Conservation (phyloP, 2,888 invertebrate species). For the Eupithecia insigniata region DNA sequence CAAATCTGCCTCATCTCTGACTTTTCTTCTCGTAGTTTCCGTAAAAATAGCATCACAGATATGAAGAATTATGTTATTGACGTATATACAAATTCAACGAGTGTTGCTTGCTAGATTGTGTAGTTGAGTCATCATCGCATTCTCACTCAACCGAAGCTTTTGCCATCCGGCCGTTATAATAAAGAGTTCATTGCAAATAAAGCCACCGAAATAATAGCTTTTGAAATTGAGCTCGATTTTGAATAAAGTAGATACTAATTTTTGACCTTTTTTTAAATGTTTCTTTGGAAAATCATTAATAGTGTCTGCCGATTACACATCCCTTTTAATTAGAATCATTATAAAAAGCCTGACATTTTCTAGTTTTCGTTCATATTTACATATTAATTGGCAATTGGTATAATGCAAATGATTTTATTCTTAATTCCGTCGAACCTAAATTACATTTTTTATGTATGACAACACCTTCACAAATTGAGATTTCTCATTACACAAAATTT, state of each 20-base stretch:
- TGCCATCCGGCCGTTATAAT: neutral
- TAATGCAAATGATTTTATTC: too few species aligned
- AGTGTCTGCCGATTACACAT: too few species aligned
- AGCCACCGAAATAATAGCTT: neutral
- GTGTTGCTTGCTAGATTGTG: constrained; percentile 9
- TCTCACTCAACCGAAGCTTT: neutral
- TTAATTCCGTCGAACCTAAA: too few species aligned
- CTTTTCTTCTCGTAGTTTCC: neutral
- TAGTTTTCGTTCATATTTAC: too few species aligned
- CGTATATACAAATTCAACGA: neutral
- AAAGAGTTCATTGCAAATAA: neutral
- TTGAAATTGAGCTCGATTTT: neutral
- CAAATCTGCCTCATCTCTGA: neutral
- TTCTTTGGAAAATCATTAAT: neutral
- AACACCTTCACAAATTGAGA: too few species aligned
- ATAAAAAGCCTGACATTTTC: too few species aligned
- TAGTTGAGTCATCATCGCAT: constrained; percentile 9
- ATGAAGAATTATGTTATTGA: constrained; percentile 11
- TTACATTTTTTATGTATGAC: too few species aligned
- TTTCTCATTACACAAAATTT: too few species aligned
- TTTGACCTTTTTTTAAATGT: neutral
- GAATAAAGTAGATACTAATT: neutral
- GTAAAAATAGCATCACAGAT: constrained; percentile 7
- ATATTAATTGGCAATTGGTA: too few species aligned
- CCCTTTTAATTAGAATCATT: too few species aligned